Evolutionary conservation across 2,113 vertebrate species (phyloP), one percentile per base, ranked within the genome.

Genomic region (Mungos mungo): DNA sequence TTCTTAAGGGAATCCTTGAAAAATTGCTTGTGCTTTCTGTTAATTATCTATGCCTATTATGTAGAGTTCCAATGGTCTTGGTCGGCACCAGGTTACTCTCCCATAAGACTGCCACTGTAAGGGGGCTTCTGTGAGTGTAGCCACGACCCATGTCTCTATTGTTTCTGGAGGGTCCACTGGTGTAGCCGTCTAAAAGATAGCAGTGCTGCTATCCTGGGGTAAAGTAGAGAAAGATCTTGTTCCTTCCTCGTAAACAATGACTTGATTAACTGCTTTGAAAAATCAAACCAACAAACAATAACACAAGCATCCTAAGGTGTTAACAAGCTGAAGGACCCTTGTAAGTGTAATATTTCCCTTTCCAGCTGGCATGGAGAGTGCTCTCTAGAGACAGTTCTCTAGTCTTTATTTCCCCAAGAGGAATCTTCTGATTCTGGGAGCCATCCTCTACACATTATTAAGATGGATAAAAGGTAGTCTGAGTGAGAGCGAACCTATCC

Each of bases 181-280:
- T 69, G 4, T 2, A 95, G 2, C 5, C 18, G 84, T 21, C 19
- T 52, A 33, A 57, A 94, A 47, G n/a, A 16, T 21, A 66, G 8
- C 5, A 33, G 11, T 25, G 4, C 12, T 41, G 14, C 29, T 72
- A 16, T 69, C 63, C n/a, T 85, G 47, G 3, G 3, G 25, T 31
- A 69, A 82, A 86, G 47, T 33, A 63, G 11, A 88, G 12, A 79
- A 69, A 72, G 1, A 66, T n/a, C 4, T 50, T 65, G 0, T n/a
- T 94, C 12, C 25, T 88, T 57, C n/a, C 15, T 50, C 7, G 11
- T 71, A 27, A 54, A 19, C 31, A 45, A 57, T 38, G 38, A 65
- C 23, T 71, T 84, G 45, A 57, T 45, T 88, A 87, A 77, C 21
- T 90, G 57, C 74, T 77, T 85, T 96, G 47, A 69, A 86, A 84